Base-by-base conservation (phyloP, 2,113 vertebrate species). In the Microtus pennsylvanicus region DNA sequence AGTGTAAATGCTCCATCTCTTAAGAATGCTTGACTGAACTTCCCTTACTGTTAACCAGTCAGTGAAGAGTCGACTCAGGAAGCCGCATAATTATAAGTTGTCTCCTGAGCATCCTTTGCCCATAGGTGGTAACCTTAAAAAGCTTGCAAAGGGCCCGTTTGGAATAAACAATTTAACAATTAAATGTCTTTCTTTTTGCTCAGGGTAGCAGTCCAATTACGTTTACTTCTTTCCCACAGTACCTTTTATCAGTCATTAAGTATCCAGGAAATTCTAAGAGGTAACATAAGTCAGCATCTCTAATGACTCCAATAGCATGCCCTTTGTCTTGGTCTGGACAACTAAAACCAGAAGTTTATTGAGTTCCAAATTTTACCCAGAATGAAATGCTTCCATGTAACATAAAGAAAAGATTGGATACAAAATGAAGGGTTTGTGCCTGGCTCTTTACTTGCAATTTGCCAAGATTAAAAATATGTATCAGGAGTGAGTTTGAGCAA, bases 131-230 rank as follows among this genome's bases (percentile, higher is more conserved):
- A 96, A 96, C 42, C 77, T 92, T 91, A 96, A 92, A 96, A 96
- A 88, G 82, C 69, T 81, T 95, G 7, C 83, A 88, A 95, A 89
- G 45, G 92, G 42, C 67, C 74, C 69, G 94, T 97, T 95, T 91
- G 47, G 47, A 96, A 97, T 92, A 95, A 96, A 96, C 92, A 95
- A 88, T 65, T 92, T 91, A 94, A 97, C 42, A 95, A 96, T 82
- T 90, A 95, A 96, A 89, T 80, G 38, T 0, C 81, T 88, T 91
- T 74, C 42, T 93, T 82, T 94, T 87, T n/a, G 89, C 94, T 96
- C 88, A 94, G n/a, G 67, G 52, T 89, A 87, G 69, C 45, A 92
- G 61, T 67, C 47, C 28, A 97, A 95, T 97, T 95, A 96, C 47
- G 10, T 35, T 94, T 87, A 94, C 81, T 90, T 96, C 61, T 95